Evolutionary conservation across 2,797 vertebrate genomes (phyloP), one percentile per base, ranked within the genome.

Genomic region (Poliocrania exsul): DNA sequence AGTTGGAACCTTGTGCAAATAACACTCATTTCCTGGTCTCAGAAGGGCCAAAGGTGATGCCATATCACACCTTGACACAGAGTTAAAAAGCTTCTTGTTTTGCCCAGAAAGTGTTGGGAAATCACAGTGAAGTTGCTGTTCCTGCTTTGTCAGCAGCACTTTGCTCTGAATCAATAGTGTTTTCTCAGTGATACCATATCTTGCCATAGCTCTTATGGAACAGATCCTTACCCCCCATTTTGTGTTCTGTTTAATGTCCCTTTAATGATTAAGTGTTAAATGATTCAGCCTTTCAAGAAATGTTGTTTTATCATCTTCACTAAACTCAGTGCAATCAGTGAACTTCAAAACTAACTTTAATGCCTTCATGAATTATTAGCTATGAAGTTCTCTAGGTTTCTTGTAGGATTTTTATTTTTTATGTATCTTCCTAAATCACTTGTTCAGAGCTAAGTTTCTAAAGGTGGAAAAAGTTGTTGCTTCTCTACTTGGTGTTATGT

Each of bases 401-500:
- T 65, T n/a, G 37, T n/a, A 24, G 35, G 6, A 12, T n/a, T 38
- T 35, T 35, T 2, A 0, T 20, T 47, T 82, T 92, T 88, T 38
- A 62, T 37, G 5, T 31, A 3, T 58, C 10, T 74, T 84, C 26
- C 7, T 20, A 50, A 85, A 67, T 84, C 49, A 38, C 16, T 70
- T 82, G n/a, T 64, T 88, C 33, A 46, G 77, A 90, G 58, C 29
- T 67, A 11, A 54, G 42, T 77, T 92, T 88, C 14, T 89, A 58
- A 86, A 72, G n/a, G 28, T 72, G 28, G 33, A 60, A 82, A 57
- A 71, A 54, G 19, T 42, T 40, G 5, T 65, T 54, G 10, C 8
- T 75, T 88, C 24, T 66, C 33, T 88, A 29, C 80, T 73, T 90
- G 47, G 19, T 90, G 31, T 62, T 10, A 0, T 91, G 86, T 81